A percentile compares a stretch with the other conserved stretches of the same genome.
phyloP scores from a whole-genome alignment of 2,797 vertebrate species.

The Anguilla marmorata region DNA sequence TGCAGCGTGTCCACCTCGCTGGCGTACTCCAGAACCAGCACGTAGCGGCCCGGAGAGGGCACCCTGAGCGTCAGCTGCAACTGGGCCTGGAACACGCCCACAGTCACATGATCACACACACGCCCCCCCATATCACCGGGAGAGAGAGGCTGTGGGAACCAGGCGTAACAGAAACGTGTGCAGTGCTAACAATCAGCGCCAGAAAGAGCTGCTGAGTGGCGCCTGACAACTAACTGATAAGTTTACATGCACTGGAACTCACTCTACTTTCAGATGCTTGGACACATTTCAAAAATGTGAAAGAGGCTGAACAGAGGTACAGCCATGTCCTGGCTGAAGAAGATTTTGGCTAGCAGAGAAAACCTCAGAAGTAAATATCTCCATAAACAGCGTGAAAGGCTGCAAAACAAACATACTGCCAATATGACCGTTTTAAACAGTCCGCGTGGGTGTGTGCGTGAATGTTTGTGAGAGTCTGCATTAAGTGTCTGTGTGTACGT shows the following conservation, averaged over 20 bases:
- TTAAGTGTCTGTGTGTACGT: too few species aligned
- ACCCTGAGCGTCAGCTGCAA: slow-evolving; percentile 76
- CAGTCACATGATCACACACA: slow-evolving; percentile 13
- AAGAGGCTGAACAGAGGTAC: neutral
- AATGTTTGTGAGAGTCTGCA: neutral
- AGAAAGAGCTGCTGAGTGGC: neutral
- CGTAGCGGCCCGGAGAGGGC: slow-evolving; percentile 73
- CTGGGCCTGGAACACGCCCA: slow-evolving; percentile 68
- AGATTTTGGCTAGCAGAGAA: neutral
- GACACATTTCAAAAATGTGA: neutral
- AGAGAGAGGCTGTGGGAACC: neutral
- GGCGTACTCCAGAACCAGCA: slow-evolving; percentile 83
- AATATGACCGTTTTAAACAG: neutral
- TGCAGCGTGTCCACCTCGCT: slow-evolving; percentile 70
- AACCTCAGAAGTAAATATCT: neutral
- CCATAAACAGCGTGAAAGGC: neutral
- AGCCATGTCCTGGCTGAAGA: neutral
- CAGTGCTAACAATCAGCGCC: neutral
- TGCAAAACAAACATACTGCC: neutral
- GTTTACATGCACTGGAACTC: neutral
- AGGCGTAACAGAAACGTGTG: neutral
- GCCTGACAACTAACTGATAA: neutral
- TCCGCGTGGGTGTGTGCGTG: neutral
- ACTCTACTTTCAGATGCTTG: neutral
- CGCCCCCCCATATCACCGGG: neutral